Evolutionary conservation across 2,888 invertebrate genomes (phyloP), one percentile per base, ranked within the genome.

Genomic region (Amblyjoppa fuscipennis): DNA sequence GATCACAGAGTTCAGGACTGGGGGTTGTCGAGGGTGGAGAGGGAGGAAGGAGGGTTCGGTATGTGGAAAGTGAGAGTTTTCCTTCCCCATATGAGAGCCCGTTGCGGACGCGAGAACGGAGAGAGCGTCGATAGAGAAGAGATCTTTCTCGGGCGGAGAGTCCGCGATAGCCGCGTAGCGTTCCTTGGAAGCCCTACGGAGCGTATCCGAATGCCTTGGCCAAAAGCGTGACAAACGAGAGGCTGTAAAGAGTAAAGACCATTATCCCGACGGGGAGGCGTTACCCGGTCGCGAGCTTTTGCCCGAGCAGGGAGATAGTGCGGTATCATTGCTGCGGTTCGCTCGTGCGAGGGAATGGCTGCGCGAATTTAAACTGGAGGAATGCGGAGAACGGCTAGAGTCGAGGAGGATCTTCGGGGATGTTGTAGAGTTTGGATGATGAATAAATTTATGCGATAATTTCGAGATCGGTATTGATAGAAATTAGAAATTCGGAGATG

Each of bases 141-240:
- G 45, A 73, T 66, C 38, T 25, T 74, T 51, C 71, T 84, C 70
- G 38, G 45, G 31, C 25, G 59, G 28, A 51, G 28, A 74, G 69
- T 73, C 38, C 61, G 38, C 38, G 49, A 56, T 53, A 66, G 74
- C 53, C 51, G 76, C 13, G 76, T 9, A 31, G n/a, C 28, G 25
- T 38, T 75, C 68, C 64, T 41, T 49, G 81, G 34, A 68, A 75
- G 70, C 53, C 69, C 69, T 66, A 61, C 20, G 45, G 68, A 81
- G 71, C 79, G 71, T 71, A 71, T 64, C 79, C 71, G 61, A 79
- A 51, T 61, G 79, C 20, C 56, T 45, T 34, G 56, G 77, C 85
- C 85, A 81, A 83, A 88, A 85, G 75, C 85, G 87, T 87, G 87
- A 88, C 86, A 85, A 86, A 87, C 78, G 85, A 83, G 86, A 75